Base-by-base conservation (phyloP, 2,113 vertebrate genomes). In the Struthidea cinerea region DNA sequence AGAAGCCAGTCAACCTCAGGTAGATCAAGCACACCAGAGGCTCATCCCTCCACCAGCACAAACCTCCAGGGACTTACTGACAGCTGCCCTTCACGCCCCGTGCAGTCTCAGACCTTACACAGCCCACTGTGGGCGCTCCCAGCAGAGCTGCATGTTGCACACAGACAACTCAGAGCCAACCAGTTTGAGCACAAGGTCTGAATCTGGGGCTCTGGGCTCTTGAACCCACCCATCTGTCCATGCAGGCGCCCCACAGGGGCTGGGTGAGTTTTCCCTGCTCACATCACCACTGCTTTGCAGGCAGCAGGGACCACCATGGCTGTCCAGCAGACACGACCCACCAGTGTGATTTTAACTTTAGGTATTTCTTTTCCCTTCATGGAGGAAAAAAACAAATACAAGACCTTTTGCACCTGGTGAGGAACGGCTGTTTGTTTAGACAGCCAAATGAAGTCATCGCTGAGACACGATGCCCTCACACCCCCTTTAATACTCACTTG, bases 371-470 rank as follows among this genome's bases (percentile, higher is more conserved):
- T 88, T 83, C 28, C 79, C 64, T 96, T 67, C 80, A 10, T 8
- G 8, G 44, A 93, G 68, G 41, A 5, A 61, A 88, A 88, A 90
- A 63, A 74, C 86, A 94, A 93, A 96, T 67, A 92, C 60, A 75
- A 81, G 79, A 64, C 79, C 68, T 69, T 93, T 88, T 92, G 94
- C 94, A 96, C 92, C 94, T 96, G 96, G 96, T 57, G 76, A 92
- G 83, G 89, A 96, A 64, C 0, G 35, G 83, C 76, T 93, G 71
- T 92, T 93, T 96, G 92, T 95, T 97, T 96, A 90, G 90, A 94
- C 88, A 96, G 83, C 92, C 90, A 90, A 94, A 95, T 97, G 94
- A 95, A 94, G 94, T 96, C 94, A 96, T 88, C 12, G 18, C 83
- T 88, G 85, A 86, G 92, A 92, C 91, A 95, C 5, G 22, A 65